Evolutionary conservation across 1,140 invertebrate genomes (phyloP), one percentile per base, ranked within the genome.

Genomic region (Plutomurus gul): DNA sequence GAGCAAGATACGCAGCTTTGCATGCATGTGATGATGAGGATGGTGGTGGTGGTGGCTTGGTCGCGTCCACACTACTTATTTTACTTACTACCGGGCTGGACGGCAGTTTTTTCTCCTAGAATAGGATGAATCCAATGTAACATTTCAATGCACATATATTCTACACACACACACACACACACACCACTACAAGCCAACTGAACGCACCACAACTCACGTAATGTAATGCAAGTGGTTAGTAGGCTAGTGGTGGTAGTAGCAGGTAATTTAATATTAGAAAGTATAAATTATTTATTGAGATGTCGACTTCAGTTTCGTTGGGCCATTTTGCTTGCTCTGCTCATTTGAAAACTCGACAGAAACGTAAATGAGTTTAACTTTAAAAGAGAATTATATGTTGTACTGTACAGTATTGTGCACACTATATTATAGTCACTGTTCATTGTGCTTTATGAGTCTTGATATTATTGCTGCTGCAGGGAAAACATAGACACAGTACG

Each of bases 231-330:
- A 43, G 10, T 43, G n/a, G n/a, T n/a, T 43, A n/a, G 39, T 43
- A 43, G 39, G 39, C 39, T 4, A n/a, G n/a, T n/a, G n/a, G n/a
- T n/a, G n/a, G 39, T 13, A n/a, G 30, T 27, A 65, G 56, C 18
- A n/a, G 3, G 56, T 65, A 65, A 65, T 65, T 65, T 65, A 65
- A 36, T 65, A 65, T 65, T 65, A 65, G 56, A 65, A 65, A 65
- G 56, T 65, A 65, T 65, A 65, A 65, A 65, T 65, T 65, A 60
- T 60, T 30, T 60, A 65, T 65, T 65, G 56, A 65, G 56, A 65
- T 65, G 56, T 65, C 36, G 56, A 65, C 25, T 65, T n/a, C 27
- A 36, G 27, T 65, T 47, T 56, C 1, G 25, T 36, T 65, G 27
- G 56, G 56, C 30, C 56, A 65, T 65, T 65, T 65, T 65, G 27